These are phyloP conservation scores for Onthophagus taurus DNA, from an alignment of 1,140 invertebrate genomes.

Conservation along the genomic window DNA sequence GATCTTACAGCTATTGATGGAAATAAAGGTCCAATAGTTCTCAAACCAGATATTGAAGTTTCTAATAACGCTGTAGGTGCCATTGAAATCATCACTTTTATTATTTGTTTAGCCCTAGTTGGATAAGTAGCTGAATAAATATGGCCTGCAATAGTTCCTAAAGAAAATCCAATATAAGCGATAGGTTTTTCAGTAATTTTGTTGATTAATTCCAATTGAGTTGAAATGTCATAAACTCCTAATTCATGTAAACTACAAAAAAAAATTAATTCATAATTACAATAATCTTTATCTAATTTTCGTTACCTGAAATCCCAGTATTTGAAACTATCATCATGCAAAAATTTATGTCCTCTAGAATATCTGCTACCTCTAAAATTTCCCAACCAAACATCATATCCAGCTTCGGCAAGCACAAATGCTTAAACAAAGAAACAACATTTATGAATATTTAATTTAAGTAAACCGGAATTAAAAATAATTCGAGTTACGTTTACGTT, in stretches of 20 bases:
- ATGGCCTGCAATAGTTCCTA: slow-evolving; percentile 4
- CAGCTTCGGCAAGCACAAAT: slow-evolving; percentile 53
- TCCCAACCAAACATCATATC: slow-evolving; percentile 66
- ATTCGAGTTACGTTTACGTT: background rate
- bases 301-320: slow-evolving; percentile 38
- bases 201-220: slow-evolving; percentile 1
- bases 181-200: slow-evolving; percentile 1
- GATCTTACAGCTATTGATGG: too few relatives aligned
- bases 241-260: slow-evolving; percentile 5
- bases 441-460: background rate
- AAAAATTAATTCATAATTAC: too few relatives aligned
- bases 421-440: slow-evolving; percentile 35
- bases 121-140: slow-evolving; percentile 11
- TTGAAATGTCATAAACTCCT: background rate
- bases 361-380: slow-evolving; percentile 55
- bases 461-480: background rate
- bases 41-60: background rate
- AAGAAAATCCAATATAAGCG: slow-evolving; percentile 6
- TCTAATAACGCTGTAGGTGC: slow-evolving; percentile 8
- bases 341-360: slow-evolving; percentile 38
- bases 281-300: too few relatives aligned
- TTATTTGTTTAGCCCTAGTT: background rate
- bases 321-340: slow-evolving; percentile 38
- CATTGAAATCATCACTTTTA: slow-evolving; percentile 11
- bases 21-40: background rate